Evolutionary conservation across 2,888 invertebrate genomes (phyloP).

Genomic region (Tachina lurida): DNA sequence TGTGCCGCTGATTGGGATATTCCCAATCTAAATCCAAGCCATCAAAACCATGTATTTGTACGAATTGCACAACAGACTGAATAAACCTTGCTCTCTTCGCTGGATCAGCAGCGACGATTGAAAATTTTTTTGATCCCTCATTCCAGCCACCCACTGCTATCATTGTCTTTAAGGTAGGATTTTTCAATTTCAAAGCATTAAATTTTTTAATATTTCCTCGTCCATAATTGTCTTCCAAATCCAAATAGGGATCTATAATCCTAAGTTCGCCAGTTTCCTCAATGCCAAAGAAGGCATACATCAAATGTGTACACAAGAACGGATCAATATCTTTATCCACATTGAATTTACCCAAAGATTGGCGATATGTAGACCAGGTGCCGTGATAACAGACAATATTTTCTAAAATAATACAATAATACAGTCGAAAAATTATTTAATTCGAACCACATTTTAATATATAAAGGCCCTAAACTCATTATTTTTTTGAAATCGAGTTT

Average conservation of each 20-base stretch:
- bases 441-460: background rate
- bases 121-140: slow-evolving; percentile 84
- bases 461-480: no score
- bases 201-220: slow-evolving; percentile 82
- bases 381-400: slow-evolving; percentile 90
- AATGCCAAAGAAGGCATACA: slow-evolving; percentile 90
- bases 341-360: slow-evolving; percentile 86
- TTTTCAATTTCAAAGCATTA: slow-evolving; percentile 80
- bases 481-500: no score
- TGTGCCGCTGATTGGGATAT: slow-evolving; percentile 84
- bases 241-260: slow-evolving; percentile 86
- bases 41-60: slow-evolving; percentile 83
- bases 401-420: slow-evolving; percentile 82
- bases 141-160: slow-evolving; percentile 83
- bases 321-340: slow-evolving; percentile 87
- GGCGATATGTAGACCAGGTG: slow-evolving; percentile 89
- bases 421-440: background rate
- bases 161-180: slow-evolving; percentile 82
- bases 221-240: slow-evolving; percentile 86
- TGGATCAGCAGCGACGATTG: slow-evolving; percentile 82
- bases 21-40: slow-evolving; percentile 87
- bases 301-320: slow-evolving; percentile 88
- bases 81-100: slow-evolving; percentile 77
- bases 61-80: slow-evolving; percentile 76
- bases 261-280: slow-evolving; percentile 84